phyloP scores from a whole-genome alignment of 2,113 vertebrate species.

The Microcebus jonahi region DNA sequence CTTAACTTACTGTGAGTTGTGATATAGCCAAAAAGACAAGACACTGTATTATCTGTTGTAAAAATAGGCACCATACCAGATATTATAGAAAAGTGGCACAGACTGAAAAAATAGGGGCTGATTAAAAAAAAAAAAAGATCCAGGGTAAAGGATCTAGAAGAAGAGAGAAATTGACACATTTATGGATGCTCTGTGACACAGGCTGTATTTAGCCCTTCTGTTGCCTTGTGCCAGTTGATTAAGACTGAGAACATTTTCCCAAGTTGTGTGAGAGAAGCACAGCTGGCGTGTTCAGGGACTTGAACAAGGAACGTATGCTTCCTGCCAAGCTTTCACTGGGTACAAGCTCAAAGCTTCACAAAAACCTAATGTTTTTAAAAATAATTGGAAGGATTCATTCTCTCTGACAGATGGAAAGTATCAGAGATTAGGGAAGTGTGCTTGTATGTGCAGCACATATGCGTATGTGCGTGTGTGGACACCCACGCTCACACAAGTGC shows the following conservation, averaged over 20 bases:
- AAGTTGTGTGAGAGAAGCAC: slow-evolving; percentile 73
- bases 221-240: slow-evolving; percentile 72
- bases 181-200: slow-evolving; percentile 59
- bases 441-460: slow-evolving; percentile 10
- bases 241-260: slow-evolving; percentile 71
- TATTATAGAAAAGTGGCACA: not conserved
- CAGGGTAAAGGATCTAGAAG: not conserved
- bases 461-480: not conserved
- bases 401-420: slow-evolving; percentile 76
- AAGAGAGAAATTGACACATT: slow-evolving; percentile 66
- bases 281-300: slow-evolving; percentile 78
- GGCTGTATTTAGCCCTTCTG: slow-evolving; percentile 72
- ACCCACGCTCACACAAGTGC: not conserved
- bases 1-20: not conserved
- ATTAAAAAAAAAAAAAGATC: not conserved
- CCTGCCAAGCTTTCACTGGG: slow-evolving; percentile 77
- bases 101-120: not conserved
- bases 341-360: slow-evolving; percentile 61
- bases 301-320: slow-evolving; percentile 77
- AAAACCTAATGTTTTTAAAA: slow-evolving; percentile 72
- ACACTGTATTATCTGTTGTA: not conserved
- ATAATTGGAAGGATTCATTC: slow-evolving; percentile 73
- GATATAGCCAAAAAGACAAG: not conserved
- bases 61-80: not conserved
- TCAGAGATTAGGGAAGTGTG: slow-evolving; percentile 52